Base-by-base conservation (phyloP, 2,888 invertebrate genomes). In the Athalia circularis region DNA sequence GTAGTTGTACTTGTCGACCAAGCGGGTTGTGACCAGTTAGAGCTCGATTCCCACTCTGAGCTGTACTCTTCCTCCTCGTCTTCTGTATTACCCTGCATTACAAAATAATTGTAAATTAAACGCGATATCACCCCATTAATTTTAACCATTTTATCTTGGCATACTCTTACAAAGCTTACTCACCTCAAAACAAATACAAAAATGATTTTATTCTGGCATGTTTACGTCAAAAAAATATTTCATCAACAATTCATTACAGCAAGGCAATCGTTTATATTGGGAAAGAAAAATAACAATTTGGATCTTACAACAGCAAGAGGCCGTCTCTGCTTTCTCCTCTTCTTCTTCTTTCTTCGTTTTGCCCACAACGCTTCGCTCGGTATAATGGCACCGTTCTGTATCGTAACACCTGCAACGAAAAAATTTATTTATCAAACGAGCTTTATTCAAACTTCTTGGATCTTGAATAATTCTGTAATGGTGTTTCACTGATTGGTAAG, bases 321-420 rank as follows among this genome's bases (percentile, higher is more conserved):
- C 85, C 86, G 86, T 81, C 86, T 87, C 83, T 86, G 87, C 86
- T 88, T 90, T 86, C 87, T 89, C 83, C 86, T 87, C 83, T 87
- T 90, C 85, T 87, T 90, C 86, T 89, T 90, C 86, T 86, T 89
- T 81, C 84, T 88, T 83, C 88, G 86, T 81, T 88, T 88, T 82
- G 86, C 84, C 80, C 83, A 87, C 64, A 85, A 82, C 72, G 82
- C 80, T 77, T 72, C 61, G 80, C 84, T 87, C 84, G 89, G 87
- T 83, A 88, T 85, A 86, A 89, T 89, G 65, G 88, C 86, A 13
- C 87, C 88, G 79, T 87, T 84, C 86, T 89, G 90, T 82, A 90
- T 86, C 81, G 90, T 90, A 81, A 90, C 87, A 84, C 90, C 90
- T 90, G 87, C 47, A 84, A 82, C 70, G 79, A 83, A 72, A 76